These are phyloP conservation scores for Chionodraco myersi DNA, from an alignment of 2,113 vertebrate genomes.

Conservation along the genomic window DNA sequence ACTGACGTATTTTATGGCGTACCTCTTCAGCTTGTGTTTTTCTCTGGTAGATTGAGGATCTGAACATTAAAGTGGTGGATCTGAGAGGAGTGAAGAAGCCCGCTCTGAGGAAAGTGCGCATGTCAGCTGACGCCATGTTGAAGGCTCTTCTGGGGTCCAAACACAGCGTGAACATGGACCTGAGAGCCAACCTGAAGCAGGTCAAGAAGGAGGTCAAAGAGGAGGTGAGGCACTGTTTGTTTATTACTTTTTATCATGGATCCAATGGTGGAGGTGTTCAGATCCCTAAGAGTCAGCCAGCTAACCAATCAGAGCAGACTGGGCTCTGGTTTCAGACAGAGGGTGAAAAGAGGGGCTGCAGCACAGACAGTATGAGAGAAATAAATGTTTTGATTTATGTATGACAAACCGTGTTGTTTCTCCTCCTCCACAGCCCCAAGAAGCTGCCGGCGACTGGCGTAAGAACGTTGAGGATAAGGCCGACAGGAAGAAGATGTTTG, in stretches of 20 bases:
- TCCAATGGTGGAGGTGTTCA: too few relatives aligned
- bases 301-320: too few relatives aligned
- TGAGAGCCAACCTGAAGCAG: slow-evolving; percentile 94
- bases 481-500: slow-evolving; percentile 99
- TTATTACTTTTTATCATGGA: too few relatives aligned
- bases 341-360: too few relatives aligned
- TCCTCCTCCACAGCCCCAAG: slow-evolving; percentile 59
- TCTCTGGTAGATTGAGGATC: slow-evolving; percentile 68
- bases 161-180: slow-evolving; percentile 95
- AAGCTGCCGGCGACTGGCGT: slow-evolving; percentile 94
- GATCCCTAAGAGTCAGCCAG: too few relatives aligned
- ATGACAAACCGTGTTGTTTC: background rate
- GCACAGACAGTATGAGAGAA: too few relatives aligned
- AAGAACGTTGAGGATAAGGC: slow-evolving; percentile 98
- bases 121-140: slow-evolving; percentile 80
- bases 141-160: slow-evolving; percentile 88
- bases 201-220: slow-evolving; percentile 96
- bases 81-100: slow-evolving; percentile 79
- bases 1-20: too few relatives aligned
- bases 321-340: too few relatives aligned
- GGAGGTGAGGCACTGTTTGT: slow-evolving; percentile 77
- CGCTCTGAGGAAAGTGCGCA: slow-evolving; percentile 78
- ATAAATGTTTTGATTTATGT: too few relatives aligned
- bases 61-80: slow-evolving; percentile 78
- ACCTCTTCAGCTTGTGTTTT: too few relatives aligned